Percentiles rank a stretch among this genome's conserved stretches.
Conservation (phyloP, 1,140 invertebrate species). For the Brachionus asplanchnoidis region DNA sequence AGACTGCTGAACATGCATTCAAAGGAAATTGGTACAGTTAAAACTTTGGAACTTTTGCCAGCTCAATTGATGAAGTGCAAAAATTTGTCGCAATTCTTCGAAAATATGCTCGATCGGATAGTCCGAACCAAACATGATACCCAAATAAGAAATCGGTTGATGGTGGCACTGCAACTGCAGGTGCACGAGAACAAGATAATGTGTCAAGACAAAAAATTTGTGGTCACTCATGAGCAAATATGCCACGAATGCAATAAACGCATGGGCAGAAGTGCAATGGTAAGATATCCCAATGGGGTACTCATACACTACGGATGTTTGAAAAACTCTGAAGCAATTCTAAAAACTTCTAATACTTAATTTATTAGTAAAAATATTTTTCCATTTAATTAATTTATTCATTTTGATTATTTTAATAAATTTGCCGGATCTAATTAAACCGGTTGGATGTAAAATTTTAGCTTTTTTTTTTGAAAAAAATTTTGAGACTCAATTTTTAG, state of each 20-base stretch:
- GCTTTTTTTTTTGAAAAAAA: background rate
- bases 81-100: constrained; percentile 44
- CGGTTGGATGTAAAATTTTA: background rate
- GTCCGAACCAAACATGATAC: constrained; percentile 40
- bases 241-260: constrained; percentile 85
- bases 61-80: constrained; percentile 44
- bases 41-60: constrained; percentile 44
- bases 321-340: constrained; percentile 47
- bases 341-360: constrained; percentile 22
- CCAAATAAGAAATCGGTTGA: constrained; percentile 19
- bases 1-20: constrained; percentile 19
- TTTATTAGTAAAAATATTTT: constrained; percentile 8
- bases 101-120: constrained; percentile 43
- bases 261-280: constrained; percentile 84
- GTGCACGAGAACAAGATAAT: constrained; percentile 69
- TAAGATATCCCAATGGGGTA: constrained; percentile 80
- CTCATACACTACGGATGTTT: constrained; percentile 83
- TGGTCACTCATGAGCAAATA: constrained; percentile 76
- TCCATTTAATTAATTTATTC: background rate
- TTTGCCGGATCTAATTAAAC: background rate
- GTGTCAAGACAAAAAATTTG: constrained; percentile 72
- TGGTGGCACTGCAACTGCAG: constrained; percentile 44
- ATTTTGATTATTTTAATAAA: background rate
- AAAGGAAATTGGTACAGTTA: constrained; percentile 42
- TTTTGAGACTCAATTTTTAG: background rate